phyloP scores from a whole-genome alignment of 1,140 invertebrate genomes.

The Brachionus manjavacas region DNA sequence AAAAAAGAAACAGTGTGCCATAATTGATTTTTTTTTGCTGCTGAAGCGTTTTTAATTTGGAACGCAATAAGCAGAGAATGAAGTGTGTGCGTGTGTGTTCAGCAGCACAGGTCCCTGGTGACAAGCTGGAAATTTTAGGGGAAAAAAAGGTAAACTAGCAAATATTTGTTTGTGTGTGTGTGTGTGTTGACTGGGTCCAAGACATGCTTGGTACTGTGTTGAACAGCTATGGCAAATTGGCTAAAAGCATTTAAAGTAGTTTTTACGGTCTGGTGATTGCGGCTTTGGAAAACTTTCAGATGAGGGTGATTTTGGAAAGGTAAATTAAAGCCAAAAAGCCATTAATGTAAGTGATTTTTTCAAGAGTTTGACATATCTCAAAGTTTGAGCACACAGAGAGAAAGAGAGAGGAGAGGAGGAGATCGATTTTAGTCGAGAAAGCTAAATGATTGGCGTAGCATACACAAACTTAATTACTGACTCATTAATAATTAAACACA shows the following conservation, averaged over 20 bases:
- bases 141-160: not conserved
- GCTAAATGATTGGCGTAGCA: not conserved
- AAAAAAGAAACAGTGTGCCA: not conserved
- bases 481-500: not conserved
- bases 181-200: too few species aligned
- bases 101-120: not conserved
- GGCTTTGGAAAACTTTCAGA: not conserved
- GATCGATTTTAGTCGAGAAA: not conserved
- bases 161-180: too few species aligned
- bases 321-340: not conserved
- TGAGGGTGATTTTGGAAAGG: not conserved
- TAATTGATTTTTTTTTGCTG: too few species aligned
- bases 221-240: not conserved
- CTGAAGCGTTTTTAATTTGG: slow-evolving; percentile 22
- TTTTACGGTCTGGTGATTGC: not conserved
- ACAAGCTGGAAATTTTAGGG: not conserved
- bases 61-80: not conserved
- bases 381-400: not conserved
- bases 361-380: not conserved
- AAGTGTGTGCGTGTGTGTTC: not conserved
- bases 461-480: not conserved
- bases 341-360: slow-evolving; percentile 37
- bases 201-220: too few species aligned
- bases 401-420: not conserved
- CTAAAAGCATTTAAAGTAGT: not conserved